Evolutionary conservation across 2,888 invertebrate genomes (phyloP), one percentile per base, ranked within the genome.

Genomic region (Pseudeuparius sepicola): DNA sequence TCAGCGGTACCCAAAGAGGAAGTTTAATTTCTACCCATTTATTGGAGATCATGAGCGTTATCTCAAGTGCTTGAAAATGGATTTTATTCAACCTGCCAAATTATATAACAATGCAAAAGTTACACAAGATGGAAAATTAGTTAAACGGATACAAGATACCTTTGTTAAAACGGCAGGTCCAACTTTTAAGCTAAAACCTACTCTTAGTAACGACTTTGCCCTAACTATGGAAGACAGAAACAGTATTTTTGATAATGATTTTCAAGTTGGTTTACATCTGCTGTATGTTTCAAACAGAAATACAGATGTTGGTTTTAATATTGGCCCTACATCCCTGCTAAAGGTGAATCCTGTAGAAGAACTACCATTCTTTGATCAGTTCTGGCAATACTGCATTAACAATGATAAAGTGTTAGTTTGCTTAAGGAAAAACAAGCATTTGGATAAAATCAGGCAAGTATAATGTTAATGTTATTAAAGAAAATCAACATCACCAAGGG

Each of bases 311-410:
- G 55, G 54, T 4, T 40, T 51, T 14, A 41, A 44, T 9, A 34
- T 51, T 6, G 37, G 31, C n/a, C 31, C 43, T 23, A 32, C 41
- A 1, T 33, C 34, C 11, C 35, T 56, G 6, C 27, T 56, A 4
- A 42, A 49, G 17, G 13, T 33, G 9, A 44, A 54, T 34, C 42
- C 41, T 10, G 44, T 46, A 14, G 48, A 50, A 17, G 46, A 51
- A 6, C 34, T 47, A 11, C 37, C 41, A 2, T 50, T 40, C 40
- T 56, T 55, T 32, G 40, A 48, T 14, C 45, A 49, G 23, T 53
- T 56, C 36, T 57, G 57, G 57, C 49, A 51, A 25, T 49, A 50
- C 36, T 56, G 56, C 36, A 45, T 49, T 3, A 47, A 52, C 30
- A 49, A 47, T 9, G 43, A 52, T 24, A 50, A 47, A 35, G 53